Evolutionary conservation across 2,888 invertebrate species (phyloP), one percentile per base, ranked within the genome.

Genomic region (Ormia ochracea): DNA sequence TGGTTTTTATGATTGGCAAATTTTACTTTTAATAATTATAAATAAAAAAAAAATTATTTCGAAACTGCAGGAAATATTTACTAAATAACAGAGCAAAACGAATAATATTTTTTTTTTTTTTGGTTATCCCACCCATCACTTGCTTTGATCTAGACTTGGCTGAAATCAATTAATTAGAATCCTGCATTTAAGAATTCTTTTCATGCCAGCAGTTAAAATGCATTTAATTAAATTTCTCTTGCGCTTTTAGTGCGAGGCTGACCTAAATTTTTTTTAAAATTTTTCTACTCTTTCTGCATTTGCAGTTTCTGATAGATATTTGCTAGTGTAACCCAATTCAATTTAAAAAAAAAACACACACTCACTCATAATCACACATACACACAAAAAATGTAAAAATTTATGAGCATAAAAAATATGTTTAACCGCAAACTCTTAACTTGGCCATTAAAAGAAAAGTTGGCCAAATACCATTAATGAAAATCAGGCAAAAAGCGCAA

Each of bases 381-480:
- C n/a, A n/a, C n/a, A 12, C 10, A 54, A 56, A 50, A 43, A 66
- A 74, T 31, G 36, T 28, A 33, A 66, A 66, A 33, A 41, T 17
- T 38, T 12, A 48, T 26, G 28, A 36, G 31, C 41, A 23, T 66
- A 65, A 66, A 48, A 66, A 50, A 56, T 58, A 54, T 38, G 5
- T 23, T 65, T 41, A 59, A 50, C 38, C 26, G 12, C n/a, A 21
- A 54, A 9, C 73, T 52, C 38, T 52, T 43, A 41, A 38, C 68
- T 38, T 74, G 69, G 58, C 63, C 63, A 69, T 74, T 75, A 75
- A 59, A 68, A 66, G 79, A 70, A 75, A 79, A 79, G 79, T 79
- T 75, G 79, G 74, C 43, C 79, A 79, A 79, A 58, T 66, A 52
- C 45, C 31, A 66, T 45, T 63, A 58, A 69, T 61, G 63, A 56